A percentile compares a stretch with the other conserved stretches of the same genome.
Conservation (phyloP, 2,888 invertebrate species). For the Temnothorax rugatulus region DNA sequence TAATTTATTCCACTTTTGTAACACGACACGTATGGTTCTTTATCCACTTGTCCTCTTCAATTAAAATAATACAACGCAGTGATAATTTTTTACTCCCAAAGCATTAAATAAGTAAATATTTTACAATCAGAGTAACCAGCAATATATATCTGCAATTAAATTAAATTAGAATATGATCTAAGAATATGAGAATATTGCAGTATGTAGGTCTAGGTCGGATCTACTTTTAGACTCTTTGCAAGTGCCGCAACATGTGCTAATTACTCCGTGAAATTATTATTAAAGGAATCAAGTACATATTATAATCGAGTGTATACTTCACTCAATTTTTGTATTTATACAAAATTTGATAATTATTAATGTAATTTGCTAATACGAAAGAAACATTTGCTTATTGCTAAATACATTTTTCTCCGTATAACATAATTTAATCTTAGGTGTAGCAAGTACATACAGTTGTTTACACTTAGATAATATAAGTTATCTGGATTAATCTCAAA, state of each 20-base stretch:
- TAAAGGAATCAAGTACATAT: background rate
- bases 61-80: background rate
- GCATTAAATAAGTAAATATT: constrained; percentile 24
- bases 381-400: background rate
- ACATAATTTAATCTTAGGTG: background rate
- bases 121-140: constrained; percentile 26
- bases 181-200: constrained; percentile 47
- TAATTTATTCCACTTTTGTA: background rate
- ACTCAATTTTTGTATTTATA: background rate
- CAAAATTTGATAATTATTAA: background rate
- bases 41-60: background rate
- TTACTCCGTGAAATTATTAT: background rate
- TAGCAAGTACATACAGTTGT: background rate
- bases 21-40: background rate
- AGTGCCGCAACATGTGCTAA: constrained; percentile 1
- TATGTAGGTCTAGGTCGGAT: constrained; percentile 77
- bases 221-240: constrained; percentile 48
- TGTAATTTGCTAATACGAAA: no score
- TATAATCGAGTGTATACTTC: background rate
- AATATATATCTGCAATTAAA: constrained; percentile 13
- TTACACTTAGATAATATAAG: background rate
- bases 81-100: background rate
- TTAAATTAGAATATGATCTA: constrained; percentile 22
- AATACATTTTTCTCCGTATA: background rate
- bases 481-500: background rate